phyloP scores from a whole-genome alignment of 1,140 invertebrate genomes.

The Mercenaria mercenaria region DNA sequence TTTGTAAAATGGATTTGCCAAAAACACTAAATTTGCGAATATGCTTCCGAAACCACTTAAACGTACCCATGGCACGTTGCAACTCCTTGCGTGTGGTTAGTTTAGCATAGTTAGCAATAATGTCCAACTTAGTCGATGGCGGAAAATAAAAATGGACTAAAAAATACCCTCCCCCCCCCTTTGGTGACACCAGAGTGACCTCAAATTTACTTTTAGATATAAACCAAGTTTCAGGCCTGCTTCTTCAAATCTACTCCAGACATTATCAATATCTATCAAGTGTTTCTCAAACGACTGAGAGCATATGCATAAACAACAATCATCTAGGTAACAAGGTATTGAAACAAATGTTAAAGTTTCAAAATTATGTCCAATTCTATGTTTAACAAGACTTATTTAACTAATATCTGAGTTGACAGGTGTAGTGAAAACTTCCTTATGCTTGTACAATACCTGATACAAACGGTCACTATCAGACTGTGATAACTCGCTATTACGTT shows the following conservation, averaged over 20 bases:
- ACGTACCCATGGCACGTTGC: constrained; percentile 57
- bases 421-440: constrained; percentile 47
- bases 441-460: constrained; percentile 32
- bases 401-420: constrained; percentile 47
- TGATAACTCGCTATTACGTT: background rate
- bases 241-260: constrained; percentile 42
- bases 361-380: constrained; percentile 60
- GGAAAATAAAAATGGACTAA: constrained; percentile 59
- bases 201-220: constrained; percentile 66
- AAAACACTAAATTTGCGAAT: too few species aligned
- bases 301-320: too few species aligned
- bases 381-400: constrained; percentile 11
- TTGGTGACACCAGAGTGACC: background rate
- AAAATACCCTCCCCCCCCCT: too few species aligned
- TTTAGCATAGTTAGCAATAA: constrained; percentile 43
- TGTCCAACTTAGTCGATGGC: constrained; percentile 44
- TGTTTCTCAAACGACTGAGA: constrained; percentile 61
- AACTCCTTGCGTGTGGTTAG: constrained; percentile 62
- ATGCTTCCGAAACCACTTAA: too few species aligned
- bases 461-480: background rate
- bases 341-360: too few species aligned
- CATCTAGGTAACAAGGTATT: too few species aligned
- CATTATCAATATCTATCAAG: constrained; percentile 59
- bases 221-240: constrained; percentile 60
- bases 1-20: constrained; percentile 15